These are phyloP conservation scores for Tortrix viridana DNA, from an alignment of 2,888 invertebrate species.

Conservation along the genomic window DNA sequence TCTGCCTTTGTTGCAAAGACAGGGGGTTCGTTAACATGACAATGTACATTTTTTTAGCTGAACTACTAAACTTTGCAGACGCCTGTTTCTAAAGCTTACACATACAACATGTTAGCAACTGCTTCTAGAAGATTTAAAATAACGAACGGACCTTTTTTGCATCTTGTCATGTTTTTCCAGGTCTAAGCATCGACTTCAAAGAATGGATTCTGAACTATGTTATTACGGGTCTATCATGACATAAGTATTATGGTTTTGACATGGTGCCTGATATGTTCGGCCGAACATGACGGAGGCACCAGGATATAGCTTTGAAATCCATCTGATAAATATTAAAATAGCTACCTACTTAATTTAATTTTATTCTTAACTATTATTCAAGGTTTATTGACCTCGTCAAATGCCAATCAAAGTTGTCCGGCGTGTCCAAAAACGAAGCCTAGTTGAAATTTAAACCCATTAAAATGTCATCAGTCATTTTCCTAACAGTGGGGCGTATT, in stretches of 20 bases:
- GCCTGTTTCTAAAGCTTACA: conserved; percentile 5
- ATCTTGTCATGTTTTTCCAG: neutral
- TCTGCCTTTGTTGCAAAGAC: neutral
- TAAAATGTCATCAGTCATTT: conserved; percentile 41
- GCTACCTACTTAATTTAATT: no score
- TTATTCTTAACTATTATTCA: no score
- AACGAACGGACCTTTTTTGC: neutral
- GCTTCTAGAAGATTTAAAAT: conserved; percentile 8
- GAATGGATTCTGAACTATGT: no score
- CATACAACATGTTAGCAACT: conserved; percentile 1
- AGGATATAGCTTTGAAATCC: no score
- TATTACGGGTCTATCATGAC: no score
- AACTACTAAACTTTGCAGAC: conserved; percentile 7
- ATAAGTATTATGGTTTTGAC: no score
- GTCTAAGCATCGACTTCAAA: no score
- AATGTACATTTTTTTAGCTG: conserved; percentile 1
- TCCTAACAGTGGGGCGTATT: conserved; percentile 16
- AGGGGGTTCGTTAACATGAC: conserved; percentile 1
- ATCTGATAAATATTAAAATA: no score
- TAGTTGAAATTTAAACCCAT: conserved; percentile 37
- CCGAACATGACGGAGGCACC: no score
- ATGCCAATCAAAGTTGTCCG: conserved; percentile 15
- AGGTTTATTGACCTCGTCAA: neutral
- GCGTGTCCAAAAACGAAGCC: conserved; percentile 29
- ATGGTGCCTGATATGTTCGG: no score